Evolutionary conservation across 2,113 vertebrate genomes (phyloP), one percentile per base, ranked within the genome.

Genomic region (Mola mola): DNA sequence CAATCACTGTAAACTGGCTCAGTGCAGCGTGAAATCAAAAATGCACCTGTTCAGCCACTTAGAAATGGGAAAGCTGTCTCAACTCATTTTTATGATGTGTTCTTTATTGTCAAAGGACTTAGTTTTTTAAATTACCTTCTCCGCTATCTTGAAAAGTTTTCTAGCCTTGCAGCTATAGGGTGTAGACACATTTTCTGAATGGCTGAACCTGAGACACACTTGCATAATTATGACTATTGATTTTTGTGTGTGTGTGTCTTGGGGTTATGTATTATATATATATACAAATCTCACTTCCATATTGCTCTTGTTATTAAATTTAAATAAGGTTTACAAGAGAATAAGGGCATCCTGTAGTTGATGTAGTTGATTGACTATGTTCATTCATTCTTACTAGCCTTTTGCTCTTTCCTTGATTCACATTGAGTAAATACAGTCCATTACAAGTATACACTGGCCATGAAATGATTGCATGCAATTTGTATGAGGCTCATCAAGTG

Each of bases 11-110:
- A 91, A 92, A 90, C 91, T 88, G 77, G 84, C 81, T 88, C 89
- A 88, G 81, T 89, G 79, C 79, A 83, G 88, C 87, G 82, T 92
- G 88, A 92, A 90, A 91, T 91, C 91, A 90, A 79, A 89, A 90
- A 81, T 70, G 90, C 90, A 92, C 90, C 90, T 93, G 91, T 89
- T 91, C 90, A 85, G 80, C 84, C 89, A 87, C 85, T 89, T 88
- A 90, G 84, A 90, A 90, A 86, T 85, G 72, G 78, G 69, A 82
- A 89, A 73, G 87, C 89, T 89, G 83, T 89, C 89, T 86, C 61
- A 59, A 86, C 75, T 86, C 75, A 75, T 91, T 89, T 91, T 84
- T 87, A 86, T 89, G 84, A 89, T 83, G 82, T 85, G 82, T 80
- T 90, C 81, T 88, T 88, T 87, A 88, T 87, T 87, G 83, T 91